A percentile compares a stretch with the other conserved stretches of the same genome.
Evolutionary conservation across 1,140 invertebrate species (phyloP).

Genomic region (Brachionus sp.): DNA sequence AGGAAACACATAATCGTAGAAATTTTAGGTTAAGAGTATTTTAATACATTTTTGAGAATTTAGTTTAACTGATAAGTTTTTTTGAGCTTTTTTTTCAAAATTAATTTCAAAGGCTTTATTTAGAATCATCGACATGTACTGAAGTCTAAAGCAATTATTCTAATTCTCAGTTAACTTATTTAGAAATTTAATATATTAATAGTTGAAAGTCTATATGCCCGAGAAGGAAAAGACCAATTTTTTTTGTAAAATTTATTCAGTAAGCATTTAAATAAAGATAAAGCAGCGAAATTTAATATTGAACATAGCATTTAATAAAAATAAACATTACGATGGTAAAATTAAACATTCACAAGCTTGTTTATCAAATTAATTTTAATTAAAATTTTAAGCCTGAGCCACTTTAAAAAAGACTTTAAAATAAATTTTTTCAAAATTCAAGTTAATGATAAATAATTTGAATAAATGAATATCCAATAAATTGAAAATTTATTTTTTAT

Average conservation of each 20-base stretch:
- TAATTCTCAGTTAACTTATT: neutral
- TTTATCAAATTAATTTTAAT: neutral
- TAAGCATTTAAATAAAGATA: neutral
- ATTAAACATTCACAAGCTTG: neutral
- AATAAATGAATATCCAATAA: too few relatives aligned
- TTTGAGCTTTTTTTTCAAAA: neutral
- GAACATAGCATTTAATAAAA: neutral
- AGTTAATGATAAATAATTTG: too few relatives aligned
- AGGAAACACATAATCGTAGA: neutral
- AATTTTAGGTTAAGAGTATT: constrained; percentile 4
- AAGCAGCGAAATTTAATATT: neutral
- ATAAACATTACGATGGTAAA: neutral
- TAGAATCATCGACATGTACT: neutral
- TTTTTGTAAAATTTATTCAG: neutral
- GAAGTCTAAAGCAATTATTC: neutral
- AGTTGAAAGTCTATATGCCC: neutral
- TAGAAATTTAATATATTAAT: neutral
- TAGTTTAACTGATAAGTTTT: neutral
- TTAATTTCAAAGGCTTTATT: neutral
- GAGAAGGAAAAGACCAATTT: neutral
- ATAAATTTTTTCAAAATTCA: too few relatives aligned
- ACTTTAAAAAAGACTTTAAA: neutral
- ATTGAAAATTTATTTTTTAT: too few relatives aligned
- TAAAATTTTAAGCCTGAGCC: neutral
- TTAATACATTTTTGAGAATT: neutral